phyloP scores from a whole-genome alignment of 2,888 invertebrate species.

The Hyalella azteca region DNA sequence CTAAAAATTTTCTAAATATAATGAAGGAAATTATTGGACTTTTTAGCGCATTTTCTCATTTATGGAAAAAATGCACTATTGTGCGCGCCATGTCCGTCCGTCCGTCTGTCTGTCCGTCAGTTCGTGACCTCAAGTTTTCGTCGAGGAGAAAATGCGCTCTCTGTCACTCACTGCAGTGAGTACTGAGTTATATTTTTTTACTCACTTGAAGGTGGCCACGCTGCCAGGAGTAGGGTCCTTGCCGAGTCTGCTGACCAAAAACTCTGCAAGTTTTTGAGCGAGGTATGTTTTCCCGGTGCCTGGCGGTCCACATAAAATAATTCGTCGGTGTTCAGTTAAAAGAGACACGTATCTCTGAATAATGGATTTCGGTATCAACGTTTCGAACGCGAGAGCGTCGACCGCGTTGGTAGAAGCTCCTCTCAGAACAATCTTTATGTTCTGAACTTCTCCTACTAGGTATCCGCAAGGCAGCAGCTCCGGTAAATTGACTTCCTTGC shows the following conservation, averaged over 20 bases:
- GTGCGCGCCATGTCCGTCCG: too few relatives aligned
- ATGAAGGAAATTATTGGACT: too few relatives aligned
- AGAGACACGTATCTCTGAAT: conserved; percentile 91
- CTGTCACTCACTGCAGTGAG: too few relatives aligned
- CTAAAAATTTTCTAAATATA: too few relatives aligned
- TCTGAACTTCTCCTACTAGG: conserved; percentile 74
- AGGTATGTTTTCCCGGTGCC: conserved; percentile 97
- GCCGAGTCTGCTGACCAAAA: conserved; percentile 69
- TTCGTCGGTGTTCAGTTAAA: conserved; percentile 86
- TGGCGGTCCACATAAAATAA: conserved; percentile 94
- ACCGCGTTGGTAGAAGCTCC: conserved; percentile 77
- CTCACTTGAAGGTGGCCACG: conserved; percentile 90
- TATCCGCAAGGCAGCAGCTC: conserved; percentile 93
- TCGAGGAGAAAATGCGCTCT: too few relatives aligned
- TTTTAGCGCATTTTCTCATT: too few relatives aligned
- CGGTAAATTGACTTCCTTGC: conserved; percentile 69
- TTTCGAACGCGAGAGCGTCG: conserved; percentile 92
- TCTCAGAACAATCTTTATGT: conserved; percentile 66
- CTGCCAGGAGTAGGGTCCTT: conserved; percentile 68
- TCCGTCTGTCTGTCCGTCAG: too few relatives aligned
- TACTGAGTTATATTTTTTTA: too few relatives aligned
- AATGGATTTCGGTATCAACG: conserved; percentile 93
- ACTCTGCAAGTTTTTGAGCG: conserved; percentile 92
- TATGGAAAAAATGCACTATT: too few relatives aligned
- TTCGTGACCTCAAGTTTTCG: too few relatives aligned